Percentiles rank a stretch among this genome's conserved stretches.
These are phyloP conservation scores for Tanypteryx hageni DNA, from an alignment of 2,888 invertebrate genomes.

Conservation along the genomic window DNA sequence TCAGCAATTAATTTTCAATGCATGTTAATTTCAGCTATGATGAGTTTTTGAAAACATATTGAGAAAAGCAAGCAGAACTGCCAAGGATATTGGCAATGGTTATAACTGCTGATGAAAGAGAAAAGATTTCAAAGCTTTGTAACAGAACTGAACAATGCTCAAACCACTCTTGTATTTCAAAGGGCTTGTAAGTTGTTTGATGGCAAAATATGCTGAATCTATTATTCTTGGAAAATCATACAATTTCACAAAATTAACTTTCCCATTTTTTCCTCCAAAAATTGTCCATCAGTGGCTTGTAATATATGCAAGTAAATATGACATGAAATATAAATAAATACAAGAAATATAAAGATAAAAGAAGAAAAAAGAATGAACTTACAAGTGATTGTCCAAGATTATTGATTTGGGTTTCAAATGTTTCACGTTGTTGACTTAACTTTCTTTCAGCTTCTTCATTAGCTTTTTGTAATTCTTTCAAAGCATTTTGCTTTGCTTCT, in stretches of 20 bases:
- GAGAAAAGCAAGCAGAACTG: neutral
- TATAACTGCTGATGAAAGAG: neutral
- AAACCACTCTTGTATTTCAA: neutral
- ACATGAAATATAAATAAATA: neutral
- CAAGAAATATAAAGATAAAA: neutral
- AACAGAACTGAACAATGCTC: neutral
- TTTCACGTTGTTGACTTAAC: slow-evolving; percentile 72
- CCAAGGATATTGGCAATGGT: neutral
- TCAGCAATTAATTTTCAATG: neutral
- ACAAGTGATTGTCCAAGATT: slow-evolving; percentile 71
- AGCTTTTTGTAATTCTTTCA: slow-evolving; percentile 67
- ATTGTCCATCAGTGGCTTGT: neutral
- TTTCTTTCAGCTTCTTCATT: slow-evolving; percentile 70
- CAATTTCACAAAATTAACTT: neutral
- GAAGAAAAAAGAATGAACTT: slow-evolving; percentile 37
- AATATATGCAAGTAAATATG: neutral
- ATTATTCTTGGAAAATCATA: too few species aligned
- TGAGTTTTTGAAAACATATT: neutral
- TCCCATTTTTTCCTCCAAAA: neutral
- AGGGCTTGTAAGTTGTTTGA: neutral
- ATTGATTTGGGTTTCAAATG: slow-evolving; percentile 73
- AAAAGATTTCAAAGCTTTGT: too few species aligned
- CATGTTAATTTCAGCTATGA: neutral
- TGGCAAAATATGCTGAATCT: neutral
- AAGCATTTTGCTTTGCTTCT: slow-evolving; percentile 73